Conservation (phyloP, 1,140 invertebrate species). For the Microplitis demolitor region DNA sequence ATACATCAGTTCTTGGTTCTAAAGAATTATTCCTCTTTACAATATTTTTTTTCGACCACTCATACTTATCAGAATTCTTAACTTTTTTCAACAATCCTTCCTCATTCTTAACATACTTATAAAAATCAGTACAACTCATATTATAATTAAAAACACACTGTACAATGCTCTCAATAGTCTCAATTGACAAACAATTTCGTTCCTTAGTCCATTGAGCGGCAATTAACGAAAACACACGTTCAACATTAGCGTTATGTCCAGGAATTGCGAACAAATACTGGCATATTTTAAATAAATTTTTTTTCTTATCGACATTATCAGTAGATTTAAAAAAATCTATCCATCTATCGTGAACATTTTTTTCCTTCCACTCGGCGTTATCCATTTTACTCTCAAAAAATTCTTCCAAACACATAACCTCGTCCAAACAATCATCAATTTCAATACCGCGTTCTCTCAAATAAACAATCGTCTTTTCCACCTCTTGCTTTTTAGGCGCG, state of each 20-base stretch:
- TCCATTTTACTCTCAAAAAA: slow-evolving; percentile 5
- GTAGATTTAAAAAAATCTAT: slow-evolving; percentile 11
- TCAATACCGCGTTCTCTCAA: too few relatives aligned
- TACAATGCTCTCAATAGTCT: slow-evolving; percentile 6
- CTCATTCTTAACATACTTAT: slow-evolving; percentile 4
- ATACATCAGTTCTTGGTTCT: too few relatives aligned
- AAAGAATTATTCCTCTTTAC: too few relatives aligned
- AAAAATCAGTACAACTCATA: neutral
- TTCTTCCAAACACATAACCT: neutral
- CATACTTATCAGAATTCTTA: slow-evolving; percentile 8
- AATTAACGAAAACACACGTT: slow-evolving; percentile 29
- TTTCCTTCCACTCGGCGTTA: neutral
- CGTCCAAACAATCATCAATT: too few relatives aligned
- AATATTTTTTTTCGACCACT: neutral
- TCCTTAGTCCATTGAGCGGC: slow-evolving; percentile 26
- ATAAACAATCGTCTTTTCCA: neutral
- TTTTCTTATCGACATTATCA: neutral
- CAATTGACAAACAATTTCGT: slow-evolving; percentile 12
- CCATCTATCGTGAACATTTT: neutral
- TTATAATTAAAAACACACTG: slow-evolving; percentile 7
- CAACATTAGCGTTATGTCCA: slow-evolving; percentile 24
- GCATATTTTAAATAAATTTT: slow-evolving; percentile 22
- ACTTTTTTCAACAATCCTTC: neutral
- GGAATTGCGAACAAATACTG: slow-evolving; percentile 30
- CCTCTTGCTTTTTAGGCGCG: neutral